Conservation (phyloP, 1,140 invertebrate genomes). For the Drosophila ananassae region DNA sequence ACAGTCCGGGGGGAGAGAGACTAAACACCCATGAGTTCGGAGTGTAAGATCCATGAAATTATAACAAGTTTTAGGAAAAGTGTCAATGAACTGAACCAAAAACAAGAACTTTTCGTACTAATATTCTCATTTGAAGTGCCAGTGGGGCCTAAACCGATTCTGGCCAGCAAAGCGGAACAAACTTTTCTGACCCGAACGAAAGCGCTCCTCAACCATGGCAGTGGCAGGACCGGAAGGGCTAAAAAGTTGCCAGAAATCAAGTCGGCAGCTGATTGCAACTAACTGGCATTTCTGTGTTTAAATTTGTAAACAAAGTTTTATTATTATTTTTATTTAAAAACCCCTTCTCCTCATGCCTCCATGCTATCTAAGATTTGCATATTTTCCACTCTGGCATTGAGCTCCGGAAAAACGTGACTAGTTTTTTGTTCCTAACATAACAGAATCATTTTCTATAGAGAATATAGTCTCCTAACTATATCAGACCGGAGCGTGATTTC, state of each 20-base stretch:
- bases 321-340: too few relatives aligned
- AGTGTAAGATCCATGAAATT: constrained; percentile 52
- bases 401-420: constrained; percentile 66
- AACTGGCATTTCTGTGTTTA: background rate
- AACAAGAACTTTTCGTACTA: constrained; percentile 31
- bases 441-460: constrained; percentile 28
- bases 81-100: constrained; percentile 73
- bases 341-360: constrained; percentile 4
- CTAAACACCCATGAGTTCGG: background rate
- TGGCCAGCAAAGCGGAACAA: constrained; percentile 37
- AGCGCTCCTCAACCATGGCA: constrained; percentile 40
- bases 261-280: constrained; percentile 4
- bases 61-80: constrained; percentile 52
- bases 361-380: constrained; percentile 50
- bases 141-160: constrained; percentile 13
- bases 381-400: constrained; percentile 54
- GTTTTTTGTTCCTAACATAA: constrained; percentile 35
- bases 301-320: background rate
- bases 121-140: constrained; percentile 18
- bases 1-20: too few relatives aligned
- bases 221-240: constrained; percentile 11
- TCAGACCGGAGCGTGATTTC: constrained; percentile 41
- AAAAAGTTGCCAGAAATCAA: background rate
- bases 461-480: constrained; percentile 37
- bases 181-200: constrained; percentile 25